Base-by-base conservation (phyloP, 2,797 vertebrate genomes). In the Neosalanx taihuensis region DNA sequence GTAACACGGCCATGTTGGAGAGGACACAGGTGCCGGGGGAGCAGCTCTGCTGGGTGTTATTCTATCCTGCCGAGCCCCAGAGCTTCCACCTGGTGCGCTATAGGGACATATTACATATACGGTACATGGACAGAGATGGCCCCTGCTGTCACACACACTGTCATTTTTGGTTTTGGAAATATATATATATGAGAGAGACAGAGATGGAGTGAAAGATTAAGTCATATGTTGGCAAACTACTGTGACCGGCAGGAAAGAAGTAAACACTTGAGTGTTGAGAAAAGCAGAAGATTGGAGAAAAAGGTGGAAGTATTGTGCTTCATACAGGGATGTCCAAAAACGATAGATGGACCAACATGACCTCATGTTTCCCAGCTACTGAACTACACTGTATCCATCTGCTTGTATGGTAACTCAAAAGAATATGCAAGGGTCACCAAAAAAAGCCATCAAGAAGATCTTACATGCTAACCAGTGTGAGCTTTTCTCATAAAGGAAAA, bases 41-140 rank as follows among this genome's bases (percentile, higher is more conserved):
- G 85, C 86, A 86, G 82, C 90, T 90, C 88, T 86, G 86, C 81
- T 78, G 89, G 90, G 89, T 89, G 87, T 89, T 91, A 90, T 88
- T 88, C 77, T 86, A 83, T 86, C 83, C 85, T 76, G 81, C 86
- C 85, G 76, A 86, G 87, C 86, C 81, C 80, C 75, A 41, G 82
- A 80, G 77, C 74, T 85, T 90, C 86, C 41, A 86, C 83, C 85
- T 86, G 90, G 86, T 90, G 88, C 82, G 81, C 83, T 83, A 85
- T 78, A 84, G 88, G 86, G 88, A 90, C 89, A 83, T 88, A 89
- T 91, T 90, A 89, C 84, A 90, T 87, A 87, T 84, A 89, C 84
- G 86, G 83, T 89, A 90, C 84, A 82, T 78, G 87, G 86, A 88
- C 87, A 91, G 86, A 83, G 83, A 84, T 83, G 83, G 83, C 84